These are phyloP conservation scores for Nesidiocoris tenuis DNA, from an alignment of 2,888 invertebrate genomes.

Conservation along the genomic window DNA sequence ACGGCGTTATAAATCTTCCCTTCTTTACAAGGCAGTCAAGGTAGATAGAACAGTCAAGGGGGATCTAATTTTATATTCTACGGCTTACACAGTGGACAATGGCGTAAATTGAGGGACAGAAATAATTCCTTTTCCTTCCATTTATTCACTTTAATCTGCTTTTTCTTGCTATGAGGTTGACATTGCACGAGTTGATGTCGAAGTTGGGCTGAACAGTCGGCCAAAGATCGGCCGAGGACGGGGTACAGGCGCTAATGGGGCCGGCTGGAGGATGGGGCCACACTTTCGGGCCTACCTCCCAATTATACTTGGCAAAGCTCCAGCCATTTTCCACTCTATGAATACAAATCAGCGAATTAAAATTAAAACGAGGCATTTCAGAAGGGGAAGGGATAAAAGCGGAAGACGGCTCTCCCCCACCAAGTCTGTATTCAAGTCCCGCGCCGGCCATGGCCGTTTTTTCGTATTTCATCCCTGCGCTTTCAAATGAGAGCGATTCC, in stretches of 20 bases:
- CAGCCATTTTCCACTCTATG: slow-evolving; percentile 32
- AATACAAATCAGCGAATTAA: slow-evolving; percentile 43
- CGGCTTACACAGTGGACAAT: no score
- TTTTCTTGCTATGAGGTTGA: no score
- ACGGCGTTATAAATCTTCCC: not conserved
- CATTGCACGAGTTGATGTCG: no score
- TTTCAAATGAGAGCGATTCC: not conserved
- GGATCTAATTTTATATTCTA: no score
- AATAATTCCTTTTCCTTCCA: no score
- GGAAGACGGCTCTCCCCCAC: not conserved
- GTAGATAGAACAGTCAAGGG: not conserved
- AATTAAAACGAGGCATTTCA: slow-evolving; percentile 20
- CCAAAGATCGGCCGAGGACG: no score
- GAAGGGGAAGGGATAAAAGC: not conserved
- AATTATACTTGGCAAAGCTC: slow-evolving; percentile 42
- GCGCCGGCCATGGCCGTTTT: not conserved
- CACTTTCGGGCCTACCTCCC: slow-evolving; percentile 2
- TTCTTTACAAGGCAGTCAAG: not conserved
- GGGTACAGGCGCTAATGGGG: not conserved
- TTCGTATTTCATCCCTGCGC: not conserved
- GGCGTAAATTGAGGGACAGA: no score
- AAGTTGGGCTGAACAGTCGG: no score
- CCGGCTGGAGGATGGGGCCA: not conserved
- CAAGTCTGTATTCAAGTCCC: not conserved
- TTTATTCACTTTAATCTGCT: no score